A percentile compares a stretch with the other conserved stretches of the same genome.
Conservation (phyloP, 2,888 invertebrate genomes). For the Notocelia uddmanniana region DNA sequence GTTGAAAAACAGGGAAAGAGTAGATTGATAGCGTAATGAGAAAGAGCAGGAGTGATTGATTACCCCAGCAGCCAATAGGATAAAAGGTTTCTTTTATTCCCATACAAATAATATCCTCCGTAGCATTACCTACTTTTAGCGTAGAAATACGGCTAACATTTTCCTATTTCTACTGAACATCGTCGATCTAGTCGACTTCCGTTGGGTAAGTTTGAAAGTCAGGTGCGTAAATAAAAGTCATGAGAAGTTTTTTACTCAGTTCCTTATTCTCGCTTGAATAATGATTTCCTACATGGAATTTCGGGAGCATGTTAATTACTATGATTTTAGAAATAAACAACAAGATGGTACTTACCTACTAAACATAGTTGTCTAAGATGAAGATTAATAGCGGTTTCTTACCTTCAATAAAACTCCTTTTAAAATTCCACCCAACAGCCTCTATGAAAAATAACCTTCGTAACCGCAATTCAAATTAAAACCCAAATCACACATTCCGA, state of each 20-base stretch:
- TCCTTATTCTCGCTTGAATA: slow-evolving; percentile 20
- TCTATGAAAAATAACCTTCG: slow-evolving; percentile 39
- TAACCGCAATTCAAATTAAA: slow-evolving; percentile 78
- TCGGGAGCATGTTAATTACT: neutral
- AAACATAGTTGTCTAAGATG: neutral
- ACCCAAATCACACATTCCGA: slow-evolving; percentile 83
- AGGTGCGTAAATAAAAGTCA: slow-evolving; percentile 28
- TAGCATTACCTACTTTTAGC: slow-evolving; percentile 32
- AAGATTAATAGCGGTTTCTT: slow-evolving; percentile 17
- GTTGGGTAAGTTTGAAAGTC: slow-evolving; percentile 29
- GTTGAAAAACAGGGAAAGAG: slow-evolving; percentile 82
- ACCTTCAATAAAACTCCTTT: slow-evolving; percentile 12
- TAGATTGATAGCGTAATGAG: slow-evolving; percentile 69
- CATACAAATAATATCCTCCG: slow-evolving; percentile 43
- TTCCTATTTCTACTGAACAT: slow-evolving; percentile 22
- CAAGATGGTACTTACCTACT: neutral
- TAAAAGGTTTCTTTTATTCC: slow-evolving; percentile 44
- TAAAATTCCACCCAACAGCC: slow-evolving; percentile 16
- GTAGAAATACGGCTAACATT: slow-evolving; percentile 13
- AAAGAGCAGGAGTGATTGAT: slow-evolving; percentile 70
- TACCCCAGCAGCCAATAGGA: slow-evolving; percentile 37
- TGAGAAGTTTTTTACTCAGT: slow-evolving; percentile 17
- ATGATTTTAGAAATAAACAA: neutral
- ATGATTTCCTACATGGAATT: neutral
- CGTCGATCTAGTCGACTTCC: slow-evolving; percentile 23